Percentiles rank a stretch among this genome's conserved stretches.
Conservation (phyloP, 2,888 invertebrate species). For the Anarsia innoxiella region DNA sequence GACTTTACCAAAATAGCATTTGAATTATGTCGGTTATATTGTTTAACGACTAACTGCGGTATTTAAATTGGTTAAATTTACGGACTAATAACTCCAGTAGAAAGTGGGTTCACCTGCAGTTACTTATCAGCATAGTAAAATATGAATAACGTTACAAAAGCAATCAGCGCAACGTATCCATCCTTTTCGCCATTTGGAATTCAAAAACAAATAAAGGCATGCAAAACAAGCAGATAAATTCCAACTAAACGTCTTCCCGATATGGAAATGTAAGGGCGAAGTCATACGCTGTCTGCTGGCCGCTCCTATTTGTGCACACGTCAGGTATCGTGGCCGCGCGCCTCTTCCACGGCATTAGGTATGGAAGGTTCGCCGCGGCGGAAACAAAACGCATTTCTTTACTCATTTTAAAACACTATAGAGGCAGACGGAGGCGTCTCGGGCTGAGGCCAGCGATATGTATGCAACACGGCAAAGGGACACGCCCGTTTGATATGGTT, state of each 20-base stretch:
- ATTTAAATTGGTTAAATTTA: slow-evolving; percentile 4
- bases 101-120: too few relatives aligned
- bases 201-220: slow-evolving; percentile 12
- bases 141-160: background rate
- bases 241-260: slow-evolving; percentile 15
- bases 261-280: slow-evolving; percentile 15
- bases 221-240: slow-evolving; percentile 14
- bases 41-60: slow-evolving; percentile 2
- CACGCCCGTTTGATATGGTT: slow-evolving; percentile 73
- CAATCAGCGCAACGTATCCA: slow-evolving; percentile 1
- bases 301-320: slow-evolving; percentile 27
- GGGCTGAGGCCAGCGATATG: slow-evolving; percentile 48
- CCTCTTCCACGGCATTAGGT: slow-evolving; percentile 51
- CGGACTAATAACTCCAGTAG: too few relatives aligned
- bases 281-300: slow-evolving; percentile 13
- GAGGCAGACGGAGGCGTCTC: slow-evolving; percentile 32
- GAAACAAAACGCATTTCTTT: slow-evolving; percentile 69
- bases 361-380: slow-evolving; percentile 50
- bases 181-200: slow-evolving; percentile 6
- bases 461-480: slow-evolving; percentile 69
- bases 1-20: slow-evolving; percentile 7
- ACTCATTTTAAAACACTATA: slow-evolving; percentile 61
- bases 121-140: too few relatives aligned
- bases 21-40: slow-evolving; percentile 5
- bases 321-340: slow-evolving; percentile 41